Percentiles rank a stretch among this genome's conserved stretches.
phyloP scores from a whole-genome alignment of 2,797 vertebrate species.

The Nasua narica region DNA sequence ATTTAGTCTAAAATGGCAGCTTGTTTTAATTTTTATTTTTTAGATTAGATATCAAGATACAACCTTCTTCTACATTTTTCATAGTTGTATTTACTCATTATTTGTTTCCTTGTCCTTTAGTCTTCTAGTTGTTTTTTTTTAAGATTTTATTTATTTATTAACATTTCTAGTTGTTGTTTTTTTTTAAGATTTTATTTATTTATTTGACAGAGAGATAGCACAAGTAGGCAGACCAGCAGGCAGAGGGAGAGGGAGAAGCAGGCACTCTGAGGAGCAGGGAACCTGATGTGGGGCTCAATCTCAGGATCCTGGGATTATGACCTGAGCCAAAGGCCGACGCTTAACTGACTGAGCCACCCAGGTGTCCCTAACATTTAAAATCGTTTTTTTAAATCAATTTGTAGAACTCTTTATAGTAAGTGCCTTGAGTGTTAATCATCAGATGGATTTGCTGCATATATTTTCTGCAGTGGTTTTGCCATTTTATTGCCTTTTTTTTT shows the following conservation, averaged over 20 bases:
- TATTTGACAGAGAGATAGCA: too few relatives aligned
- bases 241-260: too few relatives aligned
- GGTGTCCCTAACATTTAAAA: not conserved
- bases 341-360: too few relatives aligned
- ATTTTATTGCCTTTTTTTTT: not conserved
- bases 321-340: too few relatives aligned
- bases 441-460: not conserved
- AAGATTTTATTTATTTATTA: too few relatives aligned
- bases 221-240: too few relatives aligned
- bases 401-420: not conserved
- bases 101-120: not conserved
- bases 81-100: not conserved
- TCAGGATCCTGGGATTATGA: too few relatives aligned
- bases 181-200: too few relatives aligned
- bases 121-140: not conserved
- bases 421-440: not conserved
- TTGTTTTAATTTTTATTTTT: constrained; percentile 17
- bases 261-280: too few relatives aligned
- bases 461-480: constrained; percentile 1
- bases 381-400: not conserved
- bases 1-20: not conserved
- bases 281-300: too few relatives aligned
- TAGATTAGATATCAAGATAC: not conserved
- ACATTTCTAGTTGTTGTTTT: too few relatives aligned
- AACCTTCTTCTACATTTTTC: not conserved